Evolutionary conservation across 1,140 invertebrate species (phyloP), one percentile per base, ranked within the genome.

Genomic region (Drosophila eugracilis): DNA sequence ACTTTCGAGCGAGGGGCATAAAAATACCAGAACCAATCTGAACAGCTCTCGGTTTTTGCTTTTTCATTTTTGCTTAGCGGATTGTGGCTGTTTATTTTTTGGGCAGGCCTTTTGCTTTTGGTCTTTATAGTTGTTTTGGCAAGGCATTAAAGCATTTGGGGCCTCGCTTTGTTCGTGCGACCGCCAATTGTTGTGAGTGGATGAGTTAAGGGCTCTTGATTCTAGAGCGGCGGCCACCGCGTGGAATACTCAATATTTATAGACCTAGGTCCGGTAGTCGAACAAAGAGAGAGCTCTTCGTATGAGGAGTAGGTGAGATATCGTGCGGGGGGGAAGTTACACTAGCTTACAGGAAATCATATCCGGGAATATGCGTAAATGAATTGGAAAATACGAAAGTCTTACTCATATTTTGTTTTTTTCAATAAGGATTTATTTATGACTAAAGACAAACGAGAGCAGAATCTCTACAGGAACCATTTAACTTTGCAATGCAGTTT

Each of bases 231-330:
- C 54, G 41, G 45, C 57, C 54, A 42, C 53, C 26, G 67, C 39
- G 48, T 17, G 49, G 60, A 28, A 69, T 62, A 63, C 28, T 39
- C 10, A 53, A 67, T 63, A 47, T 63, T 86, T 85, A 58, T 86
- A 86, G 81, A 88, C 83, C 83, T 86, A 88, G 81, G 81, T 86
- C 77, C 83, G 69, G 80, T 60, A 75, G 52, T 39, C 42, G 22
- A 53, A 45, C 45, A 73, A 58, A 74, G 34, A 59, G 39, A 54
- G 54, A 63, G 34, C 50, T 7, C 9, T 41, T 19, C 14, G 9
- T 10, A 26, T 21, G 14, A 15, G 19, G 1, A n/a, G 7, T 6
- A 4, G 37, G 48, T 19, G 3, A 54, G 49, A 34, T 22, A 53
- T 37, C 1, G 58, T 14, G 45, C 9, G 39, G 41, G 63, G 9